Evolutionary conservation across 2,113 vertebrate species (phyloP).

Genomic region (Emberiza fucata): DNA sequence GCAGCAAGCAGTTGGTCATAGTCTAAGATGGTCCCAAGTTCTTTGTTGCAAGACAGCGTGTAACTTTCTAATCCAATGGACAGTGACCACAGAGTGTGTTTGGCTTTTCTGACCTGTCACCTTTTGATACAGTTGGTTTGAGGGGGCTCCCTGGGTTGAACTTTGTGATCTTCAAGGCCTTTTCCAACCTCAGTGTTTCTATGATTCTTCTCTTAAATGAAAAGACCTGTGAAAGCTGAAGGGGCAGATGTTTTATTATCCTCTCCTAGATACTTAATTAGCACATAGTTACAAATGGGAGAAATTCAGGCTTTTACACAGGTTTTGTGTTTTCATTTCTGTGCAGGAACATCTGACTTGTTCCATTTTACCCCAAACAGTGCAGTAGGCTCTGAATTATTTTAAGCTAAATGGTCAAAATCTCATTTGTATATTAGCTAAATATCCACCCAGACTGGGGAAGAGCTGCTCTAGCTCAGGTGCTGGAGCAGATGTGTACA

Average conservation of each 20-base stretch:
- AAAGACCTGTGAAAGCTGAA: neutral
- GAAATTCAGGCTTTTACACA: neutral
- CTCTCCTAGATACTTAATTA: neutral
- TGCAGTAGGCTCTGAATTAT: neutral
- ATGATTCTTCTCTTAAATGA: neutral
- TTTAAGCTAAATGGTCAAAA: neutral
- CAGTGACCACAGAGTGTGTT: neutral
- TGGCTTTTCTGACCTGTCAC: neutral
- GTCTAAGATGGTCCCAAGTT: no score
- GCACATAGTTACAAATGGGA: neutral
- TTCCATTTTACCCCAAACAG: neutral
- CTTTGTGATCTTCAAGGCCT: neutral
- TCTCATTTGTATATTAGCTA: neutral
- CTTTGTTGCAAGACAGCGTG: no score
- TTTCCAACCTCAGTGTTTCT: neutral
- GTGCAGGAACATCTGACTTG: neutral
- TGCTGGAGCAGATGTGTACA: neutral
- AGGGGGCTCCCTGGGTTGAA: neutral
- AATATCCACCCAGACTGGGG: neutral
- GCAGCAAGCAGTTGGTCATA: no score
- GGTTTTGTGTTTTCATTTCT: neutral
- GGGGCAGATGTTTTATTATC: neutral
- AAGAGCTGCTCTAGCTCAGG: neutral
- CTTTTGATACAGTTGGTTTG: no score
- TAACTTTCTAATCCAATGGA: no score